Base-by-base conservation (phyloP, 2,888 invertebrate species). In the Synergus itoensis region DNA sequence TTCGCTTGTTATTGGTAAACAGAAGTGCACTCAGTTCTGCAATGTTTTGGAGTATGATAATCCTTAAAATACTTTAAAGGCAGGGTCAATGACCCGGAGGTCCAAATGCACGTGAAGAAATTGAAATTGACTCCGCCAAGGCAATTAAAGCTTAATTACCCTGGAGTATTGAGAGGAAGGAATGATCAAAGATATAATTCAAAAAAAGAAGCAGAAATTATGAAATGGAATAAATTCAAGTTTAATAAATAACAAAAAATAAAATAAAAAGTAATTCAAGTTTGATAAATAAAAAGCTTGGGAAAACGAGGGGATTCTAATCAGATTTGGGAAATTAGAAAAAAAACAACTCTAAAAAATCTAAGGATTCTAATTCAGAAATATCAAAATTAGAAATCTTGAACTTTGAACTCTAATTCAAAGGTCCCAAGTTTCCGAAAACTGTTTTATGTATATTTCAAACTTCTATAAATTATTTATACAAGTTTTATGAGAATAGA, bases 11-110 rank as follows among this genome's bases (percentile, higher is more conserved):
- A 57, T 57, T 18, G 18, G n/a, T 18, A 18, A 57, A 57, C 53
- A 57, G 18, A 57, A 57, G 53, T 57, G 53, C 53, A 18, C 53
- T 57, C 18, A 57, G 53, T 9, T 57, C 9, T 57, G 12, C 1
- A 62, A 28, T 62, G 28, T 21, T 41, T 45, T 67, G 5, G 21
- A 4, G 41, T 43, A 67, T 65, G 41, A 45, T 41, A 57, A 73
- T 73, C 45, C 28, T 69, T 36, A 73, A 73, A 43, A 53, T 73
- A 73, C 40, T 36, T 53, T 16, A n/a, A 36, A 40, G 53, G 53
- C 53, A 12, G 48, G 73, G 73, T 73, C 53, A 36, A 73, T 28
- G 53, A 73, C 48, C 73, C 11, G 45, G 16, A 67, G 36, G 45
- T 36, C 11, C 9, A 12, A 45, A 73, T 11, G 11, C 41, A 40